Evolutionary conservation across 1,140 invertebrate species (phyloP), one percentile per base, ranked within the genome.

Genomic region (Drosophila carrolli): DNA sequence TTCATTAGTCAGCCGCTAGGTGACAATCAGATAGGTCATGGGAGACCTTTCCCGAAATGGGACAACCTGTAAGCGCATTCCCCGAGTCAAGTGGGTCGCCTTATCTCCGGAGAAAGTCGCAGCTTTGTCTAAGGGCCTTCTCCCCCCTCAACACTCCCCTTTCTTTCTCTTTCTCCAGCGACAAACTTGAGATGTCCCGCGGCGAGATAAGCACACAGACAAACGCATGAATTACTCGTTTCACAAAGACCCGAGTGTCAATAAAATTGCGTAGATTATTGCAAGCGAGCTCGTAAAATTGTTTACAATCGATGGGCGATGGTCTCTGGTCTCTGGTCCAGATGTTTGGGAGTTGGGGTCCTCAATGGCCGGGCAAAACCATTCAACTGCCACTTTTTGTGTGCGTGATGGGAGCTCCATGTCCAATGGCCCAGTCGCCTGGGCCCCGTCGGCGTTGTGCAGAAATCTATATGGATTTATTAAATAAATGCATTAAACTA

Each of bases 181-280:
- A 57, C 46, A 48, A 53, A 61, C 56, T 56, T n/a, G 29, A 46
- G 78, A 78, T 84, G 63, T 53, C 80, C 80, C 62, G 81, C 80
- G 51, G 81, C 50, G 81, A 57, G 73, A 80, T 65, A 75, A 80
- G 63, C 71, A 57, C 73, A 72, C 72, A 75, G 73, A 81, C 58
- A 75, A 80, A 75, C 71, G 60, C 73, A 72, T 81, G 76, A 84
- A 77, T 85, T 85, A 77, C 68, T 63, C 60, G 60, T 32, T 44
- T 75, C 72, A 75, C 83, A 88, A 78, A 82, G 75, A 79, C 72
- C 63, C 61, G 75, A 83, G 84, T 88, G 84, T 89, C 84, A 84
- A 89, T 89, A 89, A 89, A 89, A 89, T 89, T 90, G 84, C 84
- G 72, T 84, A 89, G 84, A 84, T 89, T 89, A 89, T 89, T 90